Evolutionary conservation across 2,113 vertebrate genomes (phyloP).

Genomic region (Forbesichthys papilliferus): DNA sequence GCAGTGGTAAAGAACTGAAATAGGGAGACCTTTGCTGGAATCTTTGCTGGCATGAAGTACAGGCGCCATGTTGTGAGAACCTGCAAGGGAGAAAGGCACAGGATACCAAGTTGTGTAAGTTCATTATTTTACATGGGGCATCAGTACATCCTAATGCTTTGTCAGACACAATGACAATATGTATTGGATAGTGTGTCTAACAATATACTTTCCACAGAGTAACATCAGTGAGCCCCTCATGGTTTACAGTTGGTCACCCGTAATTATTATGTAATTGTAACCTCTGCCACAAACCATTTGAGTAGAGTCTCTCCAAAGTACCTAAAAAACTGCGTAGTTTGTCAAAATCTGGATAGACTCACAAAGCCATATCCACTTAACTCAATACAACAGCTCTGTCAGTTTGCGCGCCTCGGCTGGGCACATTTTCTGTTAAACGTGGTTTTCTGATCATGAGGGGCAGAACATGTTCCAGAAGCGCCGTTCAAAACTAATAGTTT

Average conservation of each 20-base stretch:
- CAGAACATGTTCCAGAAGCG: slow-evolving; percentile 14
- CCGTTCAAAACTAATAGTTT: slow-evolving; percentile 13
- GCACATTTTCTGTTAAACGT: slow-evolving; percentile 24
- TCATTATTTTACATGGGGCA: slow-evolving; percentile 20
- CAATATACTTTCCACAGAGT: too few species aligned
- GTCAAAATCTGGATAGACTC: too few species aligned
- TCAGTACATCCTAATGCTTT: slow-evolving; percentile 15
- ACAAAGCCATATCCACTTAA: too few species aligned
- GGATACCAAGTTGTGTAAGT: slow-evolving; percentile 19
- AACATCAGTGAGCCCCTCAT: too few species aligned
- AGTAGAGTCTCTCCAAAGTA: too few species aligned
- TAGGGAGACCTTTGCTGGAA: slow-evolving; percentile 79
- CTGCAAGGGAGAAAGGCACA: slow-evolving; percentile 31
- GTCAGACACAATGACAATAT: too few species aligned
- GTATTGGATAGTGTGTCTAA: too few species aligned
- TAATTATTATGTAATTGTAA: too few species aligned
- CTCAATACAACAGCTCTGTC: background rate
- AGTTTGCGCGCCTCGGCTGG: background rate
- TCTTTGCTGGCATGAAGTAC: slow-evolving; percentile 80
- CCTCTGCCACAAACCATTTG: too few species aligned
- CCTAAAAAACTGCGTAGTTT: too few species aligned
- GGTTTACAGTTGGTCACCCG: too few species aligned
- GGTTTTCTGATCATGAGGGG: slow-evolving; percentile 4
- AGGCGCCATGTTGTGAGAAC: slow-evolving; percentile 82
- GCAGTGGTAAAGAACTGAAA: background rate